These are phyloP conservation scores for Leptura quadrifasciata DNA, from an alignment of 2,888 invertebrate species.

Conservation along the genomic window DNA sequence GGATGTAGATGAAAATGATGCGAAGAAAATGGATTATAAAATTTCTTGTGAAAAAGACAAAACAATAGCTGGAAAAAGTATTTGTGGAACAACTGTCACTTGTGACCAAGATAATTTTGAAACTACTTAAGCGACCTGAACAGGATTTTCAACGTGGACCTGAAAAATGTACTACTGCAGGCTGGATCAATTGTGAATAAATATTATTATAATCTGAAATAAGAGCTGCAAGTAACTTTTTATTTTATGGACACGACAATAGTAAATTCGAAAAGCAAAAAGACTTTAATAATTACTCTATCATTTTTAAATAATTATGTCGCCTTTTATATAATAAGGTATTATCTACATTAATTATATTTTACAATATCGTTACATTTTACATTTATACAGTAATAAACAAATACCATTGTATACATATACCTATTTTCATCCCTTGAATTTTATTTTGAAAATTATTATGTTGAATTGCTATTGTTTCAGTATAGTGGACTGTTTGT, in stretches of 20 bases:
- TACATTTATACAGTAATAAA: constrained; percentile 30
- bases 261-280: constrained; percentile 34
- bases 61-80: not conserved
- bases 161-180: not conserved
- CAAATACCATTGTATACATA: constrained; percentile 32
- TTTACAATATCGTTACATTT: constrained; percentile 28
- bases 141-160: not conserved
- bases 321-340: constrained; percentile 29
- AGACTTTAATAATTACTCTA: constrained; percentile 37
- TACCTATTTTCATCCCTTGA: not conserved
- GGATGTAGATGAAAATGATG: constrained; percentile 1
- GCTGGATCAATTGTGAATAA: not conserved
- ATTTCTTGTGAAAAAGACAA: not conserved
- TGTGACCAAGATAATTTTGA: not conserved
- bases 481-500: no score
- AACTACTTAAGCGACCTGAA: not conserved
- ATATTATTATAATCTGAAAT: constrained; percentile 12
- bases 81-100: not conserved
- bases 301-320: constrained; percentile 26
- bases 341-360: constrained; percentile 38
- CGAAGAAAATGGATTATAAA: not conserved
- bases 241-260: constrained; percentile 30
- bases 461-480: no score
- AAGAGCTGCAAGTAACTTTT: constrained; percentile 24
- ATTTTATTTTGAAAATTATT: no score